Evolutionary conservation across 1,140 invertebrate species (phyloP).

Genomic region (Drosophila neocordata): DNA sequence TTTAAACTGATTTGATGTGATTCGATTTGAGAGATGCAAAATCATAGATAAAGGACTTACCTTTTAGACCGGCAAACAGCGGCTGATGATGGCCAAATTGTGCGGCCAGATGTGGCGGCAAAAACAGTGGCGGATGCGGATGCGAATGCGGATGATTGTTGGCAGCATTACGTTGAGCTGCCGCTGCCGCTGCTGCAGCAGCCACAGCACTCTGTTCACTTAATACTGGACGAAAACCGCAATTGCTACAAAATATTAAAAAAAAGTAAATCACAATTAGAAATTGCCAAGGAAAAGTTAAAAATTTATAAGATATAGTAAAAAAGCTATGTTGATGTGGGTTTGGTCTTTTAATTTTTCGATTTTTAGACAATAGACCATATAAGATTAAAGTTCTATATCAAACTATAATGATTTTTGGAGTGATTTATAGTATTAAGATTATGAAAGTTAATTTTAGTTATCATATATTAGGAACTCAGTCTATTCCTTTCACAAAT

Average conservation of each 20-base stretch:
- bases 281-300: too few species aligned
- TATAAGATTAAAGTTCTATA: too few species aligned
- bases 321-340: too few species aligned
- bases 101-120: constrained; percentile 90
- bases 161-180: constrained; percentile 51
- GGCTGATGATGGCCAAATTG: constrained; percentile 92
- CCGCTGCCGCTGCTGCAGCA: constrained; percentile 67
- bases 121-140: constrained; percentile 86
- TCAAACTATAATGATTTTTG: too few species aligned
- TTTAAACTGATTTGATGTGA: constrained; percentile 36
- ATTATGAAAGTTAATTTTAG: too few species aligned
- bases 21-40: neutral
- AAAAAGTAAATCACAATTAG: too few species aligned
- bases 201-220: constrained; percentile 74
- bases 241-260: constrained; percentile 83
- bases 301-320: too few species aligned
- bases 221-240: constrained; percentile 86
- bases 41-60: constrained; percentile 82
- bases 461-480: too few species aligned
- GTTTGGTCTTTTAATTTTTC: too few species aligned
- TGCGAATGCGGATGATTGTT: constrained; percentile 84
- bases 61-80: constrained; percentile 90
- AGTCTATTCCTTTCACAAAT: too few species aligned
- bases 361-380: too few species aligned
- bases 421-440: too few species aligned